Evolutionary conservation across 2,113 vertebrate genomes (phyloP).

Genomic region (Gila orcuttii): DNA sequence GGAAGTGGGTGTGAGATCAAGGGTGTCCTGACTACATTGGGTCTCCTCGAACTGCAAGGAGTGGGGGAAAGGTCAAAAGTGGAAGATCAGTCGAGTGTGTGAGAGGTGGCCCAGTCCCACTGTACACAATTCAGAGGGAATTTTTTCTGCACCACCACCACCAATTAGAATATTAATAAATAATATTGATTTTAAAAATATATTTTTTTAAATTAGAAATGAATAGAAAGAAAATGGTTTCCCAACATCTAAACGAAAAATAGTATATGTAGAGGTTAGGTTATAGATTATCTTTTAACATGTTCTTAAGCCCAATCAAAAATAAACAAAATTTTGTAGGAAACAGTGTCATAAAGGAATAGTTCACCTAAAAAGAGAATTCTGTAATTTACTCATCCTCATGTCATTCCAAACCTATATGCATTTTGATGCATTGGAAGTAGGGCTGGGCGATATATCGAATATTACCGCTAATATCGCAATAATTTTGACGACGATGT

Average conservation of each 20-base stretch:
- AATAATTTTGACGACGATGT: too few relatives aligned
- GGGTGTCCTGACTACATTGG: background rate
- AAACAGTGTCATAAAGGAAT: background rate
- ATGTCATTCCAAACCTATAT: too few relatives aligned
- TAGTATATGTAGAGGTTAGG: background rate
- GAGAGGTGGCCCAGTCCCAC: background rate
- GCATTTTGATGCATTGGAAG: too few relatives aligned
- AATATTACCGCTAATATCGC: too few relatives aligned
- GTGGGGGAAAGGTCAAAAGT: background rate
- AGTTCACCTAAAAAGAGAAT: background rate
- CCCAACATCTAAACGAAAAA: background rate
- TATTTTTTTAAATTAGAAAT: too few relatives aligned
- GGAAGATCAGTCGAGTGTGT: background rate
- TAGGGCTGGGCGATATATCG: too few relatives aligned
- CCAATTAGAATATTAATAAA: background rate
- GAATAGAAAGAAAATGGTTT: background rate
- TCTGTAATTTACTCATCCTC: too few relatives aligned
- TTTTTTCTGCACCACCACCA: background rate
- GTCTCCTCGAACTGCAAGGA: background rate
- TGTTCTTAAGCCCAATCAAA: background rate
- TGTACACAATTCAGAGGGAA: background rate
- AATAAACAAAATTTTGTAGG: background rate
- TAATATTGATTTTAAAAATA: too few relatives aligned
- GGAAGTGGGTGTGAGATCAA: constrained; percentile 20
- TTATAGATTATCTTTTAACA: background rate